Conservation (phyloP, 2,113 vertebrate species). For the Barnardius zonarius region DNA sequence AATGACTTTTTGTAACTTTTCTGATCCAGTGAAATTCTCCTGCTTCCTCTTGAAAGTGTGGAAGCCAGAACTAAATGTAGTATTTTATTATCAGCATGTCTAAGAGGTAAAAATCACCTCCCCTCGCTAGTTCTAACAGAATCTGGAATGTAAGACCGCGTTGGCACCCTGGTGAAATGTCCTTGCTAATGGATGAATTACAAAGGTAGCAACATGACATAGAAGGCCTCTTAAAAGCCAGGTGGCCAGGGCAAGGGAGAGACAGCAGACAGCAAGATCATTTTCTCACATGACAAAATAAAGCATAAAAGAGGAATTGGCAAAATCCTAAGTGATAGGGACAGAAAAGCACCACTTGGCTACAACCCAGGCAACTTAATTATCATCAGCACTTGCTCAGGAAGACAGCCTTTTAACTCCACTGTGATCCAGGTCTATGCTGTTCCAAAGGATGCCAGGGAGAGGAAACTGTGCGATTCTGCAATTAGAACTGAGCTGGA, state of each 20-base stretch:
- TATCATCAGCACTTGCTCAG: constrained; percentile 56
- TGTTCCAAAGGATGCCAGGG: constrained; percentile 52
- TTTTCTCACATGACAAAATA: constrained; percentile 69
- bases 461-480: constrained; percentile 48
- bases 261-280: constrained; percentile 50
- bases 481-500: constrained; percentile 66
- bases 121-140: constrained; percentile 63
- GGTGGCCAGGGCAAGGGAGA: constrained; percentile 64
- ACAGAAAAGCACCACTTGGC: constrained; percentile 69
- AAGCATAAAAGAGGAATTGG: constrained; percentile 63
- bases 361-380: constrained; percentile 68
- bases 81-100: constrained; percentile 64
- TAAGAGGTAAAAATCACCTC: constrained; percentile 61
- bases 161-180: constrained; percentile 66
- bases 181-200: constrained; percentile 67
- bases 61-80: constrained; percentile 56
- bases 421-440: constrained; percentile 43
- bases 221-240: constrained; percentile 64
- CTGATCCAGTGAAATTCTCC: constrained; percentile 61
- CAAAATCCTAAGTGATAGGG: constrained; percentile 70
- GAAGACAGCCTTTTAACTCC: constrained; percentile 62
- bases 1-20: constrained; percentile 69
- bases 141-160: constrained; percentile 53
- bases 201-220: constrained; percentile 57
- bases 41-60: constrained; percentile 45